A percentile compares a stretch with the other conserved stretches of the same genome.
phyloP scores from a whole-genome alignment of 2,797 vertebrate genomes.

The Orestias chungarensis region DNA sequence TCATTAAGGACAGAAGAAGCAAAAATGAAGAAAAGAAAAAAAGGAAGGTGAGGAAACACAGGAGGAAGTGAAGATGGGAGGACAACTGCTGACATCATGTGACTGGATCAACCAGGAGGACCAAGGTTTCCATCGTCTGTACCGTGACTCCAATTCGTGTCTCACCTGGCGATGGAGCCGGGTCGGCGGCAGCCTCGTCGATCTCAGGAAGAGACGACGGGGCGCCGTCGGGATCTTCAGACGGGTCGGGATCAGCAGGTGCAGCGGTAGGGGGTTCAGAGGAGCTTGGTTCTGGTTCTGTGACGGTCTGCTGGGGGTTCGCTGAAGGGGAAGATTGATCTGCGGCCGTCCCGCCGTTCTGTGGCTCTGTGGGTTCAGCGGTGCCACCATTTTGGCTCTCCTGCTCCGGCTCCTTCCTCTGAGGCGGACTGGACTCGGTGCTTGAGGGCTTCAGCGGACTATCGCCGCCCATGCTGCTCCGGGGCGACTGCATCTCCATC shows the following conservation, averaged over 20 bases:
- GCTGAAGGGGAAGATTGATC: conserved; percentile 16
- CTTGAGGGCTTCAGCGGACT: conserved; percentile 74
- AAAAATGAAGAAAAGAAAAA: too few relatives aligned
- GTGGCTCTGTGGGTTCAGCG: conserved; percentile 27
- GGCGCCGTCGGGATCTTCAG: not conserved
- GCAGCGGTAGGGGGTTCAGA: conserved; percentile 15
- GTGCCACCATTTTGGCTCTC: conserved; percentile 5
- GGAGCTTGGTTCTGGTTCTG: conserved; percentile 24
- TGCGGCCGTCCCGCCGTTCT: conserved; percentile 22
- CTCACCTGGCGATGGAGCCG: conserved; percentile 50
- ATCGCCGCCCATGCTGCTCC: conserved; percentile 77
- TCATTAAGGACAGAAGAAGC: too few relatives aligned
- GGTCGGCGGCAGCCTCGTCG: conserved; percentile 4
- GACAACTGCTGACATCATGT: too few relatives aligned
- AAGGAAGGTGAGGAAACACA: too few relatives aligned
- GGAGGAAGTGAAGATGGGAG: too few relatives aligned
- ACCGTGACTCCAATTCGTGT: too few relatives aligned
- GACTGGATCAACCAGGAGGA: too few relatives aligned
- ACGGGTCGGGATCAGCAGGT: not conserved
- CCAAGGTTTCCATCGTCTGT: too few relatives aligned
- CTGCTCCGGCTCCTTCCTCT: conserved; percentile 38
- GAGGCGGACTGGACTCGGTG: conserved; percentile 68
- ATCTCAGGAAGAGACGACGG: conserved; percentile 5
- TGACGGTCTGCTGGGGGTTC: conserved; percentile 22
- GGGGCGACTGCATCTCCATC: conserved; percentile 88